Base-by-base conservation (phyloP, 2,888 invertebrate species). In the Nasonovia ribisnigri region DNA sequence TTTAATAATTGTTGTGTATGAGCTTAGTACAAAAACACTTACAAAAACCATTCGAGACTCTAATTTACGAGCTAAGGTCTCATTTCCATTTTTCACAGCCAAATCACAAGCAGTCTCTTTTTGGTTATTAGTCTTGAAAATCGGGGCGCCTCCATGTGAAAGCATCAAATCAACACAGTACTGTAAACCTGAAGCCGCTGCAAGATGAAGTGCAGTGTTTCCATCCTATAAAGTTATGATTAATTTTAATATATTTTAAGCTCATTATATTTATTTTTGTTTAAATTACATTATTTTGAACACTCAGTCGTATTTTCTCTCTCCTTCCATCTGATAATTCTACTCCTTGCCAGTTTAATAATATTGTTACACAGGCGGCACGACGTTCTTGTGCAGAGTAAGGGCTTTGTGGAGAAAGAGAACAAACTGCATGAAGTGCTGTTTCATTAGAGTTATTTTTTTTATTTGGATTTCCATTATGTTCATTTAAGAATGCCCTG, bases 11-110 rank as follows among this genome's bases (percentile, higher is more conserved):
- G 2, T 36, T 20, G 0, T 0, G 77, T 36, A 77, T 36, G 6
- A 20, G 13, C 20, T 20, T 36, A 20, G 36, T 8, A 36, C 13
- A 36, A 67, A 8, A 77, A 42, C 16, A 96, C 96, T 96, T 95
- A 96, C 96, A 95, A 97, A 97, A 94, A 97, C 97, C 97, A 97
- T 97, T 95, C 97, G 96, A 90, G 97, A 97, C 95, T 97, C 97
- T 77, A 97, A 95, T 94, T 97, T 96, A 77, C 97, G 96, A 36
- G 97, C 97, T 94, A 97, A 97, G 94, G 97, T 96, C 94, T 96
- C 96, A 95, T 97, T 96, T 11, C 96, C 96, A 87, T 96, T 96
- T 95, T 96, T 96, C 95, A 97, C 97, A 13, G 97, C 97, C 94
- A 97, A 95, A 95, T 97, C 97, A 95, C 97, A 97, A 4, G 97